phyloP scores from a whole-genome alignment of 2,888 invertebrate genomes.

The Taphrorychus bicolor region DNA sequence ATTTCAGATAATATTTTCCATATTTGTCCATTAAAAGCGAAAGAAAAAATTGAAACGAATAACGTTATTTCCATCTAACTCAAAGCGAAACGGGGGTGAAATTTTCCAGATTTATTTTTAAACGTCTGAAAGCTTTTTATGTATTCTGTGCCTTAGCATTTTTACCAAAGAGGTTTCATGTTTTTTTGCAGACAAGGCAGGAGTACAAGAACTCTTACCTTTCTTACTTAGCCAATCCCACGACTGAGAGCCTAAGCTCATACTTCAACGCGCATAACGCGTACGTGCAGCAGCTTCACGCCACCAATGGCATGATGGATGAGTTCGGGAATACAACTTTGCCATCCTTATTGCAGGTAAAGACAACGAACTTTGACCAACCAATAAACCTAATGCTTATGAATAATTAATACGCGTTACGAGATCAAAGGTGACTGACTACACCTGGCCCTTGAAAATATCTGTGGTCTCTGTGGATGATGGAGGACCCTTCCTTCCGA shows the following conservation, averaged over 20 bases:
- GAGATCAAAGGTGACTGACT: not conserved
- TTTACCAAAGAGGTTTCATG: not conserved
- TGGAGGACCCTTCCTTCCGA: not conserved
- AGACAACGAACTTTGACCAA: not conserved
- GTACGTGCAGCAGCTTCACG: slow-evolving; percentile 90
- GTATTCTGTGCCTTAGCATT: not conserved
- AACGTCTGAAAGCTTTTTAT: not conserved
- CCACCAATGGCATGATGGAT: slow-evolving; percentile 92
- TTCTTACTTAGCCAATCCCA: slow-evolving; percentile 76
- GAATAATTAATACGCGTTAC: not conserved
- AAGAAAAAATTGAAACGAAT: too few species aligned
- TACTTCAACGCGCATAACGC: slow-evolving; percentile 94
- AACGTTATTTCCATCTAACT: not conserved
- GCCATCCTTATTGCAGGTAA: slow-evolving; percentile 83
- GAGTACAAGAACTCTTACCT: slow-evolving; percentile 88
- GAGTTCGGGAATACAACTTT: slow-evolving; percentile 86
- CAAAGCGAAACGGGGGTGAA: not conserved
- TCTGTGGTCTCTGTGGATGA: not conserved
- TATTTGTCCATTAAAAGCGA: too few species aligned
- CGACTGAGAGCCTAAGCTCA: slow-evolving; percentile 72
- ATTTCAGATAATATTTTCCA: too few species aligned
- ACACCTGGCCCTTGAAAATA: not conserved
- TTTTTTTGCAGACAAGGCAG: slow-evolving; percentile 75
- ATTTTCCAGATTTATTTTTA: not conserved
- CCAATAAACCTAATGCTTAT: too few species aligned